These are phyloP conservation scores for Megaleporinus macrocephalus DNA, from an alignment of 2,113 vertebrate species.

Conservation along the genomic window DNA sequence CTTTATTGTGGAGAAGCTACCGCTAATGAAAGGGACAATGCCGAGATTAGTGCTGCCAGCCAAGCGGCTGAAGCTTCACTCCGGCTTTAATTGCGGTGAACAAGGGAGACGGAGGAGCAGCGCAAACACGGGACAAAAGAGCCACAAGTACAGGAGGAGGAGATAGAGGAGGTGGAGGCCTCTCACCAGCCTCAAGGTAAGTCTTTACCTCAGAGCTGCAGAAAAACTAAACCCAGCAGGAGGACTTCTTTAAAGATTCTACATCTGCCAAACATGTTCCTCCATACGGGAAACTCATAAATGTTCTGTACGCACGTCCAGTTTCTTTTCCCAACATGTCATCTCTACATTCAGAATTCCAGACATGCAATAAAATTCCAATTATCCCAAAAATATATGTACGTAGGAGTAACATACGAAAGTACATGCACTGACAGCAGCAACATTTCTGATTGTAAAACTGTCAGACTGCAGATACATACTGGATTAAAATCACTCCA, in stretches of 20 bases:
- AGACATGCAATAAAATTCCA: too few species aligned
- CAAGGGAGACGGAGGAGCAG: constrained; percentile 81
- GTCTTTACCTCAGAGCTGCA: constrained; percentile 65
- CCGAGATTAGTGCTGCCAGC: constrained; percentile 85
- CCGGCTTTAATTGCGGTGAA: constrained; percentile 84
- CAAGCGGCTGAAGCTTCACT: constrained; percentile 83
- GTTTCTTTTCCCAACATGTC: too few species aligned
- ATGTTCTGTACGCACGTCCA: too few species aligned
- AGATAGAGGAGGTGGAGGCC: constrained; percentile 64
- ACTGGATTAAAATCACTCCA: neutral
- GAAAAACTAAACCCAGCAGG: neutral
- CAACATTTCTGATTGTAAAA: too few species aligned
- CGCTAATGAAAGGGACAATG: constrained; percentile 86
- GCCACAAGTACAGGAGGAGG: constrained; percentile 65
- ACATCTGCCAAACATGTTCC: neutral
- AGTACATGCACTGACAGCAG: too few species aligned
- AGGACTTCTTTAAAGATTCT: neutral
- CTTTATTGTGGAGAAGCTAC: constrained; percentile 83
- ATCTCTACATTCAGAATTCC: too few species aligned
- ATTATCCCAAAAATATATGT: too few species aligned
- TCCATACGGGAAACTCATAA: too few species aligned
- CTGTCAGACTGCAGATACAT: neutral
- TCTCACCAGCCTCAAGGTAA: constrained; percentile 58
- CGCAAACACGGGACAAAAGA: constrained; percentile 81
- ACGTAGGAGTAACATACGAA: too few species aligned